These are phyloP conservation scores for Atta cephalotes DNA, from an alignment of 1,140 invertebrate genomes.

Conservation along the genomic window DNA sequence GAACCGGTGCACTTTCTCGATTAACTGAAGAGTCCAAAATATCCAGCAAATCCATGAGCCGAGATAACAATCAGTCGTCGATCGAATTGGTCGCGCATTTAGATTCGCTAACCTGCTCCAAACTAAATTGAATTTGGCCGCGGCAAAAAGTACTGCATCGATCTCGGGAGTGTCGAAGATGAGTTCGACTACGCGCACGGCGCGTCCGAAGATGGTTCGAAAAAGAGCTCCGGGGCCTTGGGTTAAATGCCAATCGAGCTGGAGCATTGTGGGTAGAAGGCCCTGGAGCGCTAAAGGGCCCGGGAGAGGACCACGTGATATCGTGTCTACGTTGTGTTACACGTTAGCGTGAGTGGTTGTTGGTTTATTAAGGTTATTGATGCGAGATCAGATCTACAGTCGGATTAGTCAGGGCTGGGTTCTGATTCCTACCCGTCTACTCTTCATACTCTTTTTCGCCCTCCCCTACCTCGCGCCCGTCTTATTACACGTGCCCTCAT, in stretches of 20 bases:
- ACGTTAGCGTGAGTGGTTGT: constrained; percentile 79
- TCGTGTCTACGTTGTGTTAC: constrained; percentile 75
- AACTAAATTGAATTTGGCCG: constrained; percentile 59
- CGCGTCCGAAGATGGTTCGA: constrained; percentile 37
- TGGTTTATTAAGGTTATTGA: constrained; percentile 85
- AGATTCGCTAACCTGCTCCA: constrained; percentile 48
- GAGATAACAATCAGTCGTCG: constrained; percentile 37
- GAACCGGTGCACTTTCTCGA: background rate
- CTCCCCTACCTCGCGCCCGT: constrained; percentile 27
- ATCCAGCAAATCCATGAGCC: constrained; percentile 2
- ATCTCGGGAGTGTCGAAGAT: constrained; percentile 48
- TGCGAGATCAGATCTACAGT: constrained; percentile 81
- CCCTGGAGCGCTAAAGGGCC: constrained; percentile 74
- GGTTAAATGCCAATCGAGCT: constrained; percentile 81
- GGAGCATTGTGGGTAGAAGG: constrained; percentile 79
- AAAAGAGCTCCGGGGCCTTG: constrained; percentile 69
- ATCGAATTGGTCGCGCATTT: constrained; percentile 51
- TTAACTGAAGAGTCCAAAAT: background rate
- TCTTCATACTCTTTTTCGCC: constrained; percentile 37
- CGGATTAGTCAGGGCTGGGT: constrained; percentile 80
- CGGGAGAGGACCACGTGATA: constrained; percentile 68
- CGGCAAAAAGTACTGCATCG: constrained; percentile 58
- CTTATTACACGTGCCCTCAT: constrained; percentile 62
- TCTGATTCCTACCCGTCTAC: constrained; percentile 77
- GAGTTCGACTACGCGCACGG: constrained; percentile 39